Percentiles rank a stretch among this genome's conserved stretches.
Evolutionary conservation across 2,888 invertebrate genomes (phyloP).

Genomic region (Pedicia rivosa): DNA sequence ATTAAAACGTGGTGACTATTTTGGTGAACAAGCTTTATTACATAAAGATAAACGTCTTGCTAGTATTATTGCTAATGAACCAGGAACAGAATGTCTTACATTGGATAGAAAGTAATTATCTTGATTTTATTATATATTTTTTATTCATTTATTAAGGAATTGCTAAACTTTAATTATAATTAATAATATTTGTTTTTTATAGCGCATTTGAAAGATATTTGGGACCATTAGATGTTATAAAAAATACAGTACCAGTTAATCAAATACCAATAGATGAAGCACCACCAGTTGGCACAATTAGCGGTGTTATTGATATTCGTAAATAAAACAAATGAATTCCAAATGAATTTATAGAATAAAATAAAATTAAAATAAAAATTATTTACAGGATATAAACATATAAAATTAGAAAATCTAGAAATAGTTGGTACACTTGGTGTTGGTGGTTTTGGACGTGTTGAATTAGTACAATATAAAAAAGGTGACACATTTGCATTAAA

Average conservation of each 20-base stretch:
- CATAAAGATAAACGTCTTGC: slow-evolving; percentile 79
- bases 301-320: no score
- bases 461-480: slow-evolving; percentile 45
- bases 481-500: slow-evolving; percentile 61
- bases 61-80: slow-evolving; percentile 71
- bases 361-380: neutral
- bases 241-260: slow-evolving; percentile 18
- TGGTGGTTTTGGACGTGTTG: slow-evolving; percentile 85
- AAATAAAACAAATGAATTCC: no score
- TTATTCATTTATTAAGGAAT: neutral
- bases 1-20: slow-evolving; percentile 64
- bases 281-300: slow-evolving; percentile 1
- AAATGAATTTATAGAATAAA: no score
- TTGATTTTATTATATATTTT: neutral
- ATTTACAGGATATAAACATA: slow-evolving; percentile 41
- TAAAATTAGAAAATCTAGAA: slow-evolving; percentile 63
- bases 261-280: slow-evolving; percentile 6
- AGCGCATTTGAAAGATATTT: slow-evolving; percentile 69
- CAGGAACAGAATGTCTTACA: slow-evolving; percentile 75
- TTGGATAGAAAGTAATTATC: slow-evolving; percentile 59
- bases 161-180: neutral
- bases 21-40: slow-evolving; percentile 76
- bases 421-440: slow-evolving; percentile 76
- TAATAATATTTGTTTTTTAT: slow-evolving; percentile 13
- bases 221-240: slow-evolving; percentile 42